phyloP scores from a whole-genome alignment of 2,888 invertebrate species.

The Brachycybe producta region DNA sequence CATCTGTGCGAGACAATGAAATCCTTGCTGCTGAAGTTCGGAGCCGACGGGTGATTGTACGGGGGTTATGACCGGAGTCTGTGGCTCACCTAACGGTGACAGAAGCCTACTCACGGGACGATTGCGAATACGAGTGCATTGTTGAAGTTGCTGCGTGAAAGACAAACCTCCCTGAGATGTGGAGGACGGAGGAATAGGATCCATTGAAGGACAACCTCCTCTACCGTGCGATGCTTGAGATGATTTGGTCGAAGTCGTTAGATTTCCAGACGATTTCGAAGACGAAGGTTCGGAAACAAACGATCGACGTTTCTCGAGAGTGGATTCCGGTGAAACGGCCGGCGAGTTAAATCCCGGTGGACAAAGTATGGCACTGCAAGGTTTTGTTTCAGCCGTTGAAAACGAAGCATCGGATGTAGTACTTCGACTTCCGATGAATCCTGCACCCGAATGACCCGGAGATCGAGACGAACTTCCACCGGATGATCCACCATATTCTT shows the following conservation, averaged over 20 bases:
- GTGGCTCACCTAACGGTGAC: slow-evolving; percentile 48
- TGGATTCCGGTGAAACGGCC: slow-evolving; percentile 33
- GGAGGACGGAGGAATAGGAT: slow-evolving; percentile 17
- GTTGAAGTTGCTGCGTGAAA: slow-evolving; percentile 84
- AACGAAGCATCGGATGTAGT: slow-evolving; percentile 25
- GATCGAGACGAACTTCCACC: slow-evolving; percentile 70
- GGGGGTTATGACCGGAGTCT: slow-evolving; percentile 65
- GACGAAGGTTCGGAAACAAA: slow-evolving; percentile 39
- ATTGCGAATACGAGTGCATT: slow-evolving; percentile 57
- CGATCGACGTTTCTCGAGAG: slow-evolving; percentile 36
- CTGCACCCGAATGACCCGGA: slow-evolving; percentile 49
- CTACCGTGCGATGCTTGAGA: slow-evolving; percentile 26
- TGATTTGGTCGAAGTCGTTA: slow-evolving; percentile 53
- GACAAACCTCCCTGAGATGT: slow-evolving; percentile 43
- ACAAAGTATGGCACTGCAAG: slow-evolving; percentile 44
- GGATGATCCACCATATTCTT: slow-evolving; percentile 52
- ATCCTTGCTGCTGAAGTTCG: slow-evolving; percentile 23
- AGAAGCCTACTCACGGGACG: slow-evolving; percentile 48
- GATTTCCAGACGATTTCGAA: slow-evolving; percentile 57
- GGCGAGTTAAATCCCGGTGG: slow-evolving; percentile 24
- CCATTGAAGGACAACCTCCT: slow-evolving; percentile 17
- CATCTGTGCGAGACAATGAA: slow-evolving; percentile 19
- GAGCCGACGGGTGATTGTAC: slow-evolving; percentile 52
- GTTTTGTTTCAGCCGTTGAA: slow-evolving; percentile 47
- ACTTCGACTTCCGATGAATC: slow-evolving; percentile 63